Percentiles rank a stretch among this genome's conserved stretches.
Conservation (phyloP, 2,113 vertebrate species). For the Ctenomys sociabilis region DNA sequence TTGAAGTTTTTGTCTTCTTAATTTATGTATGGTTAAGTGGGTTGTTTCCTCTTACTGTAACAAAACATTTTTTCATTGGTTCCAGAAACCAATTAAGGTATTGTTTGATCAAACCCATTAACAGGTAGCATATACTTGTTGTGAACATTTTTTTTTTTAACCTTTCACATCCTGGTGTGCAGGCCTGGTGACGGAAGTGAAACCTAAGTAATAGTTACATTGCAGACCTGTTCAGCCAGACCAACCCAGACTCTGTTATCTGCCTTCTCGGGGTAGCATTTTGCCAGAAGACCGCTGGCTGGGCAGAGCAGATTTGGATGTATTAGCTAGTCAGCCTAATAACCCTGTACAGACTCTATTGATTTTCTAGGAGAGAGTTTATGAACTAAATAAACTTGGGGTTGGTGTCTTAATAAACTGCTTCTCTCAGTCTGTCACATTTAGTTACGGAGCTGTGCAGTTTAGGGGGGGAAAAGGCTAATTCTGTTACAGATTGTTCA, state of each 20-base stretch:
- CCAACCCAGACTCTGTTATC: conserved; percentile 27
- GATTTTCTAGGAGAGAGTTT: conserved; percentile 93
- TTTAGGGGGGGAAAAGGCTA: conserved; percentile 90
- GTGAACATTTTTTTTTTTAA: neutral
- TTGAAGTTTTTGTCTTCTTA: neutral
- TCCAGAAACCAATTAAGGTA: conserved; percentile 42
- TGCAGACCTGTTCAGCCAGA: conserved; percentile 60
- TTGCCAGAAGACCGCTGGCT: conserved; percentile 85
- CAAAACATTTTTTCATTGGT: conserved; percentile 38
- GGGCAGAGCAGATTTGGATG: conserved; percentile 89
- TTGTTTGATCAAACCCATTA: conserved; percentile 37
- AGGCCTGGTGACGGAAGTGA: conserved; percentile 51
- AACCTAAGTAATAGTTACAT: conserved; percentile 57
- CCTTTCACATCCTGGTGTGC: neutral
- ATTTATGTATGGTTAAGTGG: neutral
- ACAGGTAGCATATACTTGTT: conserved; percentile 17
- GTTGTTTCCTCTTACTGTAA: neutral
- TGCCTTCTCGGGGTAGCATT: conserved; percentile 80
- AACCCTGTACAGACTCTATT: conserved; percentile 92
- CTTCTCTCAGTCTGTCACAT: conserved; percentile 92
- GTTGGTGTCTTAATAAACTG: conserved; percentile 94
- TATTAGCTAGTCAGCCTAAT: conserved; percentile 93
- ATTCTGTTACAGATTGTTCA: conserved; percentile 94
- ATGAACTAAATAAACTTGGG: conserved; percentile 95
- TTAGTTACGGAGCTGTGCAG: conserved; percentile 90